A percentile compares a stretch with the other conserved stretches of the same genome.
These are phyloP conservation scores for Fregetta grallaria DNA, from an alignment of 2,113 vertebrate genomes.

Conservation along the genomic window DNA sequence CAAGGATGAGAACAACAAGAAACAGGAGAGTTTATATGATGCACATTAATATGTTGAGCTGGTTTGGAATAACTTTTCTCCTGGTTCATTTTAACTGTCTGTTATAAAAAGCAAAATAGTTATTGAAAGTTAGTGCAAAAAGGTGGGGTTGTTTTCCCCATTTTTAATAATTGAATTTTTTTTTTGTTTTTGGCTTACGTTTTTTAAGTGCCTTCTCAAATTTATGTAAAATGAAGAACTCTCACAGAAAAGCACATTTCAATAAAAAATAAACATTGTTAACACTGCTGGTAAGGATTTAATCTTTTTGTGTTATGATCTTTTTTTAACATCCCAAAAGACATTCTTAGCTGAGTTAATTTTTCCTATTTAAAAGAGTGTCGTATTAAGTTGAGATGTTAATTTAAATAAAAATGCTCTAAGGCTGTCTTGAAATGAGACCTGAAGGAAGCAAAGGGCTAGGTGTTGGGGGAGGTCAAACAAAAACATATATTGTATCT, in stretches of 20 bases:
- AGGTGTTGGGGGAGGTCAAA: background rate
- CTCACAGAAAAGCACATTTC: background rate
- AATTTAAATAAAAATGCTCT: background rate
- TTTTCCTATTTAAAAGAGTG: background rate
- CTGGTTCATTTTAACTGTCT: background rate
- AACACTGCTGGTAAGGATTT: background rate
- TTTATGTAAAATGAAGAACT: background rate
- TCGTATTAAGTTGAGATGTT: background rate
- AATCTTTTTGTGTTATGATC: background rate
- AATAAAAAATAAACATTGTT: background rate
- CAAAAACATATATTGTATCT: background rate
- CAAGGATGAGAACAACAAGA: background rate
- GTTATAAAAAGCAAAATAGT: background rate
- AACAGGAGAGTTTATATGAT: background rate
- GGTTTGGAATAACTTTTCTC: background rate
- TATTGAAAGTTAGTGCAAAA: background rate
- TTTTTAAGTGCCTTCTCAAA: background rate
- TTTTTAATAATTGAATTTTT: background rate
- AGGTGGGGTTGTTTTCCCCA: background rate
- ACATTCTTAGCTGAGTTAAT: background rate
- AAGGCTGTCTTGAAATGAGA: background rate
- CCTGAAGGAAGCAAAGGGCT: background rate
- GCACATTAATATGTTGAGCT: background rate
- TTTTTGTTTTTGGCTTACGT: background rate
- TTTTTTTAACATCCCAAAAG: background rate